Evolutionary conservation across 2,888 invertebrate species (phyloP).

Genomic region (Iphiclides podalirius): DNA sequence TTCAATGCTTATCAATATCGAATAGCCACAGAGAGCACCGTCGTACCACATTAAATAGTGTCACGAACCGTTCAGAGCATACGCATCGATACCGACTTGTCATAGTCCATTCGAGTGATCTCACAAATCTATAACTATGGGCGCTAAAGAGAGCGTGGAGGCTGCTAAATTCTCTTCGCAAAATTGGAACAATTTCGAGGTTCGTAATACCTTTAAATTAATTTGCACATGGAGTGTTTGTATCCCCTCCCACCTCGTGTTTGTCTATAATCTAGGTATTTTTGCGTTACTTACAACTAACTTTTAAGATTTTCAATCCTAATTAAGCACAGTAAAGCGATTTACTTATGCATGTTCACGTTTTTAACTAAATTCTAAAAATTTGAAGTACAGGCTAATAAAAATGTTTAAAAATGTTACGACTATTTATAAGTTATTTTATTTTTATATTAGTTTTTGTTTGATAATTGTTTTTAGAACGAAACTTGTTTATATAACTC

Average conservation of each 20-base stretch:
- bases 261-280: conserved; percentile 53
- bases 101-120: conserved; percentile 74
- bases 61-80: conserved; percentile 69
- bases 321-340: conserved; percentile 58
- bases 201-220: conserved; percentile 80
- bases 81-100: conserved; percentile 69
- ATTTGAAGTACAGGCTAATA: background rate
- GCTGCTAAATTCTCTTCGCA: conserved; percentile 90
- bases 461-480: too few species aligned
- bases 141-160: conserved; percentile 91
- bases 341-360: conserved; percentile 21
- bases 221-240: conserved; percentile 79
- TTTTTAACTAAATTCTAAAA: background rate
- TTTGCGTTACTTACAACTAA: conserved; percentile 32
- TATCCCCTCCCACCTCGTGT: conserved; percentile 67
- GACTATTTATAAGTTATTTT: background rate
- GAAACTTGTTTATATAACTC: too few species aligned
- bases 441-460: too few species aligned
- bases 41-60: conserved; percentile 67
- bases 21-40: conserved; percentile 61
- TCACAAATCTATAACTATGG: conserved; percentile 82
- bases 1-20: conserved; percentile 66
- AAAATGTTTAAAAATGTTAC: background rate
- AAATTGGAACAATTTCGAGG: conserved; percentile 90
- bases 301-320: conserved; percentile 46